Evolutionary conservation across 1,140 invertebrate genomes (phyloP).

Genomic region (Pachyrhynchus sulphureomaculatus): DNA sequence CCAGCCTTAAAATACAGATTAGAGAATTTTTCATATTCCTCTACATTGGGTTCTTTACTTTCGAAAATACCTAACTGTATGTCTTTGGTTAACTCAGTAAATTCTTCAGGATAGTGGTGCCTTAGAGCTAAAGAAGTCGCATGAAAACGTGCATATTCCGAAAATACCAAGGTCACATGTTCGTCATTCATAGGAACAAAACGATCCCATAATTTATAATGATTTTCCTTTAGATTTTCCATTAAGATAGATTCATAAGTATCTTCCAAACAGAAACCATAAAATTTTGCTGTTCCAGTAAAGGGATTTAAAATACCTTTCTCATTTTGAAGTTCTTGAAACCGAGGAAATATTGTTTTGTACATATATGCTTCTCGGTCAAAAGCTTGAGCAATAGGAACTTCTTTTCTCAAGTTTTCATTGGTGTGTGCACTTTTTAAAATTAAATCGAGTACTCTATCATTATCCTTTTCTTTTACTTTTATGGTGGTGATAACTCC

Average conservation of each 20-base stretch:
- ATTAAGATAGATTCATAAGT: constrained; percentile 56
- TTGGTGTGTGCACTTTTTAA: constrained; percentile 32
- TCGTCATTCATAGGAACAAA: constrained; percentile 52
- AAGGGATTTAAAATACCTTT: constrained; percentile 33
- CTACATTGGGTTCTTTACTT: not conserved
- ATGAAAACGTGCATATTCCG: constrained; percentile 58
- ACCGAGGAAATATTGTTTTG: constrained; percentile 23
- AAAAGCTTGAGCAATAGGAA: constrained; percentile 32
- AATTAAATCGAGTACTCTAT: constrained; percentile 26
- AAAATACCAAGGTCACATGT: constrained; percentile 53
- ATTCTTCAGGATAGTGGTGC: constrained; percentile 46
- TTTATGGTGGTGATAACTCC: constrained; percentile 32
- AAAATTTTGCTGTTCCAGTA: constrained; percentile 46
- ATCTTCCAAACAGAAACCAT: constrained; percentile 44
- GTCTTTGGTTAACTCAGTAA: constrained; percentile 35
- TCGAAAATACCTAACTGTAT: constrained; percentile 38
- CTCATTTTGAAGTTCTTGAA: constrained; percentile 29
- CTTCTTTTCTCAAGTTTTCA: constrained; percentile 22
- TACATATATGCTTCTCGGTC: constrained; percentile 37
- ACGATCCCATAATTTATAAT: constrained; percentile 54
- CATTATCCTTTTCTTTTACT: constrained; percentile 13
- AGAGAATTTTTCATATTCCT: constrained; percentile 39
- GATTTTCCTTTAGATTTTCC: constrained; percentile 53
- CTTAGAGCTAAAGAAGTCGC: constrained; percentile 56
- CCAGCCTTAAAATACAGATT: constrained; percentile 16